These are phyloP conservation scores for Glaucopsyche alexis DNA, from an alignment of 2,888 invertebrate genomes.

Conservation along the genomic window DNA sequence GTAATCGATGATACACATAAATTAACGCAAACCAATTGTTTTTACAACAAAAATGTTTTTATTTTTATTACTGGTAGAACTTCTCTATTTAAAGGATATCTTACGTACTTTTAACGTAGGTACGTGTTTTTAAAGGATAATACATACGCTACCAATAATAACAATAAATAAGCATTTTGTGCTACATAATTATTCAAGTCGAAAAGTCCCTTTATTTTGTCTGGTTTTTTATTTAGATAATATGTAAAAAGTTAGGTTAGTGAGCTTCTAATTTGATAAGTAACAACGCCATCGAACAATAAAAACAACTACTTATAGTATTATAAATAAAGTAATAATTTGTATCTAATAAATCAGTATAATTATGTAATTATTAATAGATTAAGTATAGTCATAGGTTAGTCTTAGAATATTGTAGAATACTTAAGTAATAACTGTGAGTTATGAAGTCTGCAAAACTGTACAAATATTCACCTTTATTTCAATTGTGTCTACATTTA, in stretches of 20 bases:
- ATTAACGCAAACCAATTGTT: not conserved
- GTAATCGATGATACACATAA: not conserved
- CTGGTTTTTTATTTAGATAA: not conserved
- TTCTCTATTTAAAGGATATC: not conserved
- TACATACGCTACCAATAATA: not conserved
- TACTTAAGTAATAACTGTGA: not conserved
- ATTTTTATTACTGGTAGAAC: not conserved
- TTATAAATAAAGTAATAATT: not conserved
- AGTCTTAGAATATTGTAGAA: not conserved
- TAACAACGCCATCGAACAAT: conserved; percentile 20
- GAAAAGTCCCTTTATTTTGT: not conserved
- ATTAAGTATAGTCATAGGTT: not conserved
- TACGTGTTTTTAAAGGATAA: no score
- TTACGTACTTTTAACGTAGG: no score
- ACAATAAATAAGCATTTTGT: not conserved
- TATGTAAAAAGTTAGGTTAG: conserved; percentile 1
- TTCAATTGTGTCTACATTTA: not conserved
- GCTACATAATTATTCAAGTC: not conserved
- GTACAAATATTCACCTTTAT: not conserved
- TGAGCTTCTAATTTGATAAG: conserved; percentile 1
- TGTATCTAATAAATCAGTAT: no score
- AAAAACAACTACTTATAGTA: not conserved
- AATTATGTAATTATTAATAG: no score
- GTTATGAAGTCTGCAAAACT: conserved; percentile 10
- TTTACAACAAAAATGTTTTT: conserved; percentile 5